Evolutionary conservation across 2,113 vertebrate genomes (phyloP), one percentile per base, ranked within the genome.

Genomic region (Pandion haliaetus): DNA sequence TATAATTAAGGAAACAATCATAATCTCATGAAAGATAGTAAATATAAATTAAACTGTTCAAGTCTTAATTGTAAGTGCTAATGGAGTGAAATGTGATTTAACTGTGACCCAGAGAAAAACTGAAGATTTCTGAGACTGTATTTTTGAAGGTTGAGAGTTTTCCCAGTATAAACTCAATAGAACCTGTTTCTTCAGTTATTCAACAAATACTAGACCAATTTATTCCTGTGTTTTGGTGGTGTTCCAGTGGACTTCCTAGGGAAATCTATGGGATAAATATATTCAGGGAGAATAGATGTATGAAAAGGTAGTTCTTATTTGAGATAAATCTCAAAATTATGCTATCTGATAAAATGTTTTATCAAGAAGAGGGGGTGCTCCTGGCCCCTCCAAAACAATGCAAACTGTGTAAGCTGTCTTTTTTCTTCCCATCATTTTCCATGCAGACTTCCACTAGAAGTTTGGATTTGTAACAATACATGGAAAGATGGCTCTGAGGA

Each of bases 31-130:
- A 84, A 79, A 85, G 34, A 69, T 40, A 44, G 32, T 38, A 95
- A 95, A 97, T 85, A 82, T 26, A 93, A 85, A 89, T 94, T 82
- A 58, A 97, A 66, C 12, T 54, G 6, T 38, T 21, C 40, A 85
- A 84, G 32, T 54, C 57, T 58, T 69, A 73, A 79, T 66, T 89
- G 11, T 45, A 62, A 71, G 13, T 57, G 9, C 12, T 87, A 76
- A 38, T 59, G 42, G 28, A 45, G 14, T 57, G 58, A 93, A 91
- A 91, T 45, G 4, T 34, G 45, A 79, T 76, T 87, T 94, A 63
- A 74, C 3, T 1, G 1, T 66, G 42, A 55, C 23, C 25, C 17
- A 82, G 50, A 78, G 25, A 17, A 92, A 88, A 95, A 19, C 9
- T 52, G 26, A 71, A 85, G 10, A 59, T 84, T 89, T 87, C 52